phyloP scores from a whole-genome alignment of 2,888 invertebrate species.

The Chloroclystis v-ata region DNA sequence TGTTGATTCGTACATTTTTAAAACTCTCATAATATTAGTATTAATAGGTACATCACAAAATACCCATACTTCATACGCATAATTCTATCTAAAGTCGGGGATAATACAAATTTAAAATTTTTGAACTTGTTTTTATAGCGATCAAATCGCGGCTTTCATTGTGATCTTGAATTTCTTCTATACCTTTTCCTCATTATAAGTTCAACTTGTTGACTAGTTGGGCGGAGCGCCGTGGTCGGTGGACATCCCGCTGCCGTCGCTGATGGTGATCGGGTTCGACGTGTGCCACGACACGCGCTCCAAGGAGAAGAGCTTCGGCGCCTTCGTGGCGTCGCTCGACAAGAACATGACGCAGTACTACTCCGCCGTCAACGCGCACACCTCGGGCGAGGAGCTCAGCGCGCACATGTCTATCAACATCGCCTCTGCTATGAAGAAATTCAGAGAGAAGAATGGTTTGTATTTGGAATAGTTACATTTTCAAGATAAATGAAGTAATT shows the following conservation, averaged over 20 bases:
- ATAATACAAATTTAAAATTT: no score
- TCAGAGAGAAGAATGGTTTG: conserved; percentile 60
- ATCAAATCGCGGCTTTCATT: no score
- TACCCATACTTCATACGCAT: no score
- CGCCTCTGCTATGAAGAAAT: conserved; percentile 69
- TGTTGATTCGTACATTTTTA: no score
- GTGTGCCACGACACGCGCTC: conserved; percentile 89
- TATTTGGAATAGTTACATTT: no score
- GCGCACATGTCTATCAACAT: conserved; percentile 83
- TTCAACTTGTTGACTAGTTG: conserved; percentile 64
- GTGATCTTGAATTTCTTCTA: neutral
- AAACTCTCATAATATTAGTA: no score
- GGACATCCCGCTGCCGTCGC: conserved; percentile 79
- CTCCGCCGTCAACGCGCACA: conserved; percentile 84
- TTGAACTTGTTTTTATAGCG: no score
- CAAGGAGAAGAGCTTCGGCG: conserved; percentile 83
- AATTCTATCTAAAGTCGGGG: no score
- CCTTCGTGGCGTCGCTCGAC: conserved; percentile 86
- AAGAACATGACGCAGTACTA: conserved; percentile 81
- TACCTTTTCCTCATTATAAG: no score
- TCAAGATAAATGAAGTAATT: no score
- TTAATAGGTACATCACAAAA: no score
- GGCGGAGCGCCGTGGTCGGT: conserved; percentile 94
- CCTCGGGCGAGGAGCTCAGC: conserved; percentile 86
- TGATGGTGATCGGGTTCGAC: conserved; percentile 93